Percentiles rank a stretch among this genome's conserved stretches.
Evolutionary conservation across 2,113 vertebrate genomes (phyloP).

Genomic region (Eidolon helvum): DNA sequence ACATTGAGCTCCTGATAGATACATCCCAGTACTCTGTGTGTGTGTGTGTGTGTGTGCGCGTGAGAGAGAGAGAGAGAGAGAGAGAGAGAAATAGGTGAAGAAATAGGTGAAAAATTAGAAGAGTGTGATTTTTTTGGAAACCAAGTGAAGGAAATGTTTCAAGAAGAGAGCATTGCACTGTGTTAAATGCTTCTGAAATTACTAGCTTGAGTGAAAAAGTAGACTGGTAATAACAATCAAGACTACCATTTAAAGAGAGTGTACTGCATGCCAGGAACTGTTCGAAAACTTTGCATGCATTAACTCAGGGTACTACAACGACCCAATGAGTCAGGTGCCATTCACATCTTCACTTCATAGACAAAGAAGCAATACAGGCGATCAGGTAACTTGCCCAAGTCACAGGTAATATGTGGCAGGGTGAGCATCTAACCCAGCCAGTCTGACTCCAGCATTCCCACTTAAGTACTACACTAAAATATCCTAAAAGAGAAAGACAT

Average conservation of each 20-base stretch:
- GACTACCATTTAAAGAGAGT: background rate
- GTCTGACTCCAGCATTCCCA: background rate
- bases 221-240: background rate
- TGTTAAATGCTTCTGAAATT: background rate
- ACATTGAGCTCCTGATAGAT: background rate
- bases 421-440: background rate
- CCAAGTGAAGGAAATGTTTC: background rate
- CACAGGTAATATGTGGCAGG: background rate
- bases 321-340: background rate
- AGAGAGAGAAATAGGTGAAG: background rate
- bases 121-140: background rate
- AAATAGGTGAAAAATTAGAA: background rate
- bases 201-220: background rate
- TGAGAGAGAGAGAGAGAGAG: background rate
- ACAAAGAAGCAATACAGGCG: background rate
- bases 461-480: background rate
- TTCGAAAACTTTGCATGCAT: background rate
- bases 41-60: background rate
- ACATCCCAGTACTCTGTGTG: background rate
- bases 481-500: background rate
- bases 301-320: background rate
- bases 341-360: background rate
- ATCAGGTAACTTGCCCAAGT: background rate
- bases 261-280: background rate
- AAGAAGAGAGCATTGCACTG: background rate